Evolutionary conservation across 64 coral and sea anemone genomes (phyloP).

Genomic region (Montipora efflorescens): DNA sequence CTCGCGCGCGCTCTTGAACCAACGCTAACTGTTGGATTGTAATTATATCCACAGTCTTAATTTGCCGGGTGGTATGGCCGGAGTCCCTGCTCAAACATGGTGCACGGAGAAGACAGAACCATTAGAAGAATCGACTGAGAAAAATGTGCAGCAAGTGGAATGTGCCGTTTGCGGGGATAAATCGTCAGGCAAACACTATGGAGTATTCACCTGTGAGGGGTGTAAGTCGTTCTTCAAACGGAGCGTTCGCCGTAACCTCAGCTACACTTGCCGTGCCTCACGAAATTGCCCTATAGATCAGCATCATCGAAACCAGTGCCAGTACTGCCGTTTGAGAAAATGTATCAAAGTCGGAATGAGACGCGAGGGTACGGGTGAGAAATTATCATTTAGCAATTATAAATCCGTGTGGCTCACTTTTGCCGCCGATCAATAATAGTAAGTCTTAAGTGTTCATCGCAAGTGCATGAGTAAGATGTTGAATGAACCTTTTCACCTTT

Average conservation of each 20-base stretch:
- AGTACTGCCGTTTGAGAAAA: conserved; percentile 87
- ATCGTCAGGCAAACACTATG: conserved; percentile 94
- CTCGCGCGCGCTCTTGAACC: conserved; percentile 73
- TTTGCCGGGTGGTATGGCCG: conserved; percentile 67
- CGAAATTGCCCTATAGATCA: conserved; percentile 86
- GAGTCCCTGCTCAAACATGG: conserved; percentile 48
- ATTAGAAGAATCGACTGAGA: conserved; percentile 67
- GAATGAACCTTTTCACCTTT: conserved; percentile 99
- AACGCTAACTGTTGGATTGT: conserved; percentile 68
- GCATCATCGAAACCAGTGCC: conserved; percentile 93
- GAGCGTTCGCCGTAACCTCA: conserved; percentile 89
- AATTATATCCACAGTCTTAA: conserved; percentile 81
- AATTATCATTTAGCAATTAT: conserved; percentile 31
- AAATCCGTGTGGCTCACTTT: conserved; percentile 38
- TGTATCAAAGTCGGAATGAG: conserved; percentile 96
- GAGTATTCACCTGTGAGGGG: conserved; percentile 93
- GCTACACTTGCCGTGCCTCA: conserved; percentile 86
- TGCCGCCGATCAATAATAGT: not conserved
- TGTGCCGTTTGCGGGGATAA: conserved; percentile 91
- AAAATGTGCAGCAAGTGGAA: conserved; percentile 73
- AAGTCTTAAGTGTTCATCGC: conserved; percentile 8
- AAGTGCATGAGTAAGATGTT: conserved; percentile 79
- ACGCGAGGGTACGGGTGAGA: conserved; percentile 87
- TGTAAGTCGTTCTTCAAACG: conserved; percentile 96
- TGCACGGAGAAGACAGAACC: conserved; percentile 60